Conservation (phyloP, 2,113 vertebrate genomes). For the Formicarius rufipectus region DNA sequence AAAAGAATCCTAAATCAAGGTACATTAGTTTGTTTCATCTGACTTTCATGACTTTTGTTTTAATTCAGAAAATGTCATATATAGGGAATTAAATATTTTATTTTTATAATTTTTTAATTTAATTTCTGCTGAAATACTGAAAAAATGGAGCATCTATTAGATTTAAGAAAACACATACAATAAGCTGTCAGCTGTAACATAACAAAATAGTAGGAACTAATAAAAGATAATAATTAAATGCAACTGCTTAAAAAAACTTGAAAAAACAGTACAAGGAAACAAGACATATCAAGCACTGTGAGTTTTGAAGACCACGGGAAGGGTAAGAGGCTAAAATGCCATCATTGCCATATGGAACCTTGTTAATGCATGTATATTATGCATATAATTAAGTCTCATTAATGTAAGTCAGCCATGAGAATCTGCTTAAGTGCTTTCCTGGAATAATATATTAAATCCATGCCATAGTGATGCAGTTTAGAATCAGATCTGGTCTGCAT, state of each 20-base stretch:
- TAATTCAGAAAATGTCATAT: not conserved
- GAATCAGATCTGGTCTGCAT: not conserved
- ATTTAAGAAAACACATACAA: not conserved
- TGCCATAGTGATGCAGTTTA: not conserved
- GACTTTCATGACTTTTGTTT: not conserved
- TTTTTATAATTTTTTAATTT: not conserved
- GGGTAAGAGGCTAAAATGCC: not conserved
- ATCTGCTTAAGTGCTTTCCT: slow-evolving; percentile 10
- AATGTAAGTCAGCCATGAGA: slow-evolving; percentile 1
- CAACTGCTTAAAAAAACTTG: not conserved
- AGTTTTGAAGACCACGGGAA: not conserved
- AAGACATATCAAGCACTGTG: not conserved
- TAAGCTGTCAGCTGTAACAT: not conserved
- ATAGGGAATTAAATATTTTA: not conserved
- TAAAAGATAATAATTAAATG: not conserved
- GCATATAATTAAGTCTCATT: slow-evolving; percentile 12
- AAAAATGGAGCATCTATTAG: not conserved
- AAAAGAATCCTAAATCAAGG: not conserved
- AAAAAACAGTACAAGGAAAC: not conserved
- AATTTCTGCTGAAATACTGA: not conserved
- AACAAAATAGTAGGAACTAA: not conserved
- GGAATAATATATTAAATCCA: not conserved
- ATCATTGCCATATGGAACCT: not conserved
- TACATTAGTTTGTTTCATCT: not conserved
- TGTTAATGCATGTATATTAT: not conserved